Conservation (phyloP, 2,888 invertebrate species). For the Cerceris rybyensis region DNA sequence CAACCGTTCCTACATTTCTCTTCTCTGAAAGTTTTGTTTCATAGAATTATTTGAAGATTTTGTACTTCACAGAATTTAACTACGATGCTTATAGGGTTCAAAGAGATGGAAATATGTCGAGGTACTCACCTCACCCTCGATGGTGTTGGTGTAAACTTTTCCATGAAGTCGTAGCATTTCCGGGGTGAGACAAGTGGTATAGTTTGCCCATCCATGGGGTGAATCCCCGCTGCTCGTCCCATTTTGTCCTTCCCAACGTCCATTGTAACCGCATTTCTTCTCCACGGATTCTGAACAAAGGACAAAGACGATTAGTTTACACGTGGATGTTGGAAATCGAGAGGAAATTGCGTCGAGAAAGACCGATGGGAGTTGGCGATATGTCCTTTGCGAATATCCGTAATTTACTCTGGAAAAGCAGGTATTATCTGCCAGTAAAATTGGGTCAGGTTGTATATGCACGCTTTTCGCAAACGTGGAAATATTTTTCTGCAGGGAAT, state of each 20-base stretch:
- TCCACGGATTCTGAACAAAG: conserved; percentile 86
- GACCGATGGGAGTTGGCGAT: neutral
- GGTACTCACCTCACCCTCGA: conserved; percentile 58
- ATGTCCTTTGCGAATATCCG: no score
- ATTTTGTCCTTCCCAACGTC: conserved; percentile 87
- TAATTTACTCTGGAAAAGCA: neutral
- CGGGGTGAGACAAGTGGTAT: conserved; percentile 89
- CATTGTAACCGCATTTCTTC: conserved; percentile 87
- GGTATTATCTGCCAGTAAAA: neutral
- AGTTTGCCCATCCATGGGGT: conserved; percentile 90
- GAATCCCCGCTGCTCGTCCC: conserved; percentile 74
- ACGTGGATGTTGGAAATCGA: neutral
- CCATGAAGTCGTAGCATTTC: conserved; percentile 87
- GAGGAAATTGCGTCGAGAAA: neutral
- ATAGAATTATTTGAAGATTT: neutral
- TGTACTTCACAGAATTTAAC: neutral
- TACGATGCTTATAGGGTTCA: no score
- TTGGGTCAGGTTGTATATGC: neutral
- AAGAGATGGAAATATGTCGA: neutral
- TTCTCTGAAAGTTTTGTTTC: no score
- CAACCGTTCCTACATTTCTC: no score
- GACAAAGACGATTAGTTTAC: neutral
- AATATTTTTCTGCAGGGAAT: no score
- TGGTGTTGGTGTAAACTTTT: conserved; percentile 83
- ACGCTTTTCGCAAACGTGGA: no score